Conservation (phyloP, 2,113 vertebrate genomes). For the Bubo blakistoni region DNA sequence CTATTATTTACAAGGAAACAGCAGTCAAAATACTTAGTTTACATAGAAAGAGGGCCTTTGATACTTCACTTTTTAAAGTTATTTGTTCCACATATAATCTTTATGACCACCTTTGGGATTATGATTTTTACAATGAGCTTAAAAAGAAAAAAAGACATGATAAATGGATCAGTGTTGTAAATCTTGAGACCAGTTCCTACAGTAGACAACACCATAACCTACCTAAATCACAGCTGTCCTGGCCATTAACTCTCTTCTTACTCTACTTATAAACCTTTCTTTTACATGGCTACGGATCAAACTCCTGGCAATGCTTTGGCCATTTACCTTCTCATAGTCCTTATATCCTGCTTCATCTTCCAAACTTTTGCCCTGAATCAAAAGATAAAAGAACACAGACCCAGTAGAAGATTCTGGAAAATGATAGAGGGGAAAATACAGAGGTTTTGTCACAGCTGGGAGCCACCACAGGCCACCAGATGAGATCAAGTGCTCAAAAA, state of each 20-base stretch:
- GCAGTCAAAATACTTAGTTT: neutral
- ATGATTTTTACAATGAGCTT: neutral
- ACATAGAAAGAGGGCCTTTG: neutral
- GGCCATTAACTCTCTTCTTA: neutral
- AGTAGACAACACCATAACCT: neutral
- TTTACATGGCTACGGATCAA: neutral
- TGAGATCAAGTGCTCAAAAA: neutral
- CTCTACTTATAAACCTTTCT: neutral
- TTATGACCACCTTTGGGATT: neutral
- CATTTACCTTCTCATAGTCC: neutral
- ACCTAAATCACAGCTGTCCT: neutral
- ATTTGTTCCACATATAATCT: neutral
- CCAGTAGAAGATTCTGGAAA: neutral
- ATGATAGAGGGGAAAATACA: neutral
- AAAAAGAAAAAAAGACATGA: neutral
- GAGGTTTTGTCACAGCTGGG: neutral
- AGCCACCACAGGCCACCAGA: neutral
- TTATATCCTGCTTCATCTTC: neutral
- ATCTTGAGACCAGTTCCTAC: neutral
- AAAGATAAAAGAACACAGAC: neutral
- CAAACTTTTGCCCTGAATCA: neutral
- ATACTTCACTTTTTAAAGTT: neutral
- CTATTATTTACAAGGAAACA: neutral
- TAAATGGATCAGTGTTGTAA: neutral
- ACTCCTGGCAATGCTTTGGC: neutral